Conservation (phyloP, 2,797 vertebrate genomes). For the Ambastaia sidthimunki region DNA sequence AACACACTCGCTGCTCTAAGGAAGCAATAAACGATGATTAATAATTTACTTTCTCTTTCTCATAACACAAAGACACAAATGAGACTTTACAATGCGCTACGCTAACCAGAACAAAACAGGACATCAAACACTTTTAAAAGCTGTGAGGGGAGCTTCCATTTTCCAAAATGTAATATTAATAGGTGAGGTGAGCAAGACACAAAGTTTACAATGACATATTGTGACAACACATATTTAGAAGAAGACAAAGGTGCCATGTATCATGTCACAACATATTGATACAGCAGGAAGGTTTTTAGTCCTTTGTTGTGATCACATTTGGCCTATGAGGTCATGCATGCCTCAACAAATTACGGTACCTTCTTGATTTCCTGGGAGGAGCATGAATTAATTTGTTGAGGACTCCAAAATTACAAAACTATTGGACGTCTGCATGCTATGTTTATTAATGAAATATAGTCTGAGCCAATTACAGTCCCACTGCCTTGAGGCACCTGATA, state of each 20-base stretch:
- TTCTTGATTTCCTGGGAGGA: background rate
- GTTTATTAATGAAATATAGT: background rate
- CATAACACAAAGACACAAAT: constrained; percentile 2
- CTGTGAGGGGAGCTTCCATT: background rate
- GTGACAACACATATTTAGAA: constrained; percentile 6
- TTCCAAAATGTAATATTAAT: background rate
- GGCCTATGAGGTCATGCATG: background rate
- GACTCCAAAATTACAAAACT: too few species aligned
- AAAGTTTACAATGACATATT: background rate
- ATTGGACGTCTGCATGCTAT: background rate
- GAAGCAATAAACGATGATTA: constrained; percentile 39
- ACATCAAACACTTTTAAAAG: constrained; percentile 6
- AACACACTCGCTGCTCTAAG: constrained; percentile 8
- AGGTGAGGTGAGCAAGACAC: background rate
- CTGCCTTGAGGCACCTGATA: background rate
- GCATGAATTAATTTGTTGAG: background rate
- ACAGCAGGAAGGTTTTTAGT: background rate
- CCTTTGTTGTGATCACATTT: background rate
- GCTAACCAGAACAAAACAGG: constrained; percentile 1
- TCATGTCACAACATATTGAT: background rate
- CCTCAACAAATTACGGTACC: background rate
- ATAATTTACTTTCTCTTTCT: constrained; percentile 43
- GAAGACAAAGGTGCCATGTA: background rate
- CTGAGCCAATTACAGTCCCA: constrained; percentile 9
- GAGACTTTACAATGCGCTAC: background rate